A percentile compares a stretch with the other conserved stretches of the same genome.
phyloP scores from a whole-genome alignment of 2,797 vertebrate species.

The Myotis daubentonii region DNA sequence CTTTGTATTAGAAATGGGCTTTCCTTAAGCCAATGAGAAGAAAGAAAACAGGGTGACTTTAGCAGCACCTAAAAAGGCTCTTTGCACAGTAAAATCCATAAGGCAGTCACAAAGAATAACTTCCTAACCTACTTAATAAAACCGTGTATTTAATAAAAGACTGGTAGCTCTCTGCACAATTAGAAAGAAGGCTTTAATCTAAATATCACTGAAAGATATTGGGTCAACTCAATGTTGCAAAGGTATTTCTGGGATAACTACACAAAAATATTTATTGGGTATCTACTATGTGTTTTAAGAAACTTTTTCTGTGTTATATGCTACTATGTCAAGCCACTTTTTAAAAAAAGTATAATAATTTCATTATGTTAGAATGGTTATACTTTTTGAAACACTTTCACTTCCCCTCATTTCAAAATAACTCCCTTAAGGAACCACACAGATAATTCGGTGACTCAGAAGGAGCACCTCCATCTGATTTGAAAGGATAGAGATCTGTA shows the following conservation, averaged over 20 bases:
- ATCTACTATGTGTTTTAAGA: background rate
- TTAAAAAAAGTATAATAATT: background rate
- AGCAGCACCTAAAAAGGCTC: background rate
- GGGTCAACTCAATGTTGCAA: background rate
- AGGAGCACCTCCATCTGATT: background rate
- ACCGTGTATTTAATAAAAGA: background rate
- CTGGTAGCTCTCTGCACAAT: background rate
- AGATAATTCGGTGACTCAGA: background rate
- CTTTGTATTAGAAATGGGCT: background rate
- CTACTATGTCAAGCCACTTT: background rate
- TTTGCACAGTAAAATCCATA: background rate
- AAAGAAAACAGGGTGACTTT: background rate
- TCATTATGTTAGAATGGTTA: background rate
- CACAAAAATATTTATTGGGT: background rate
- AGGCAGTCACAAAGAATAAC: background rate
- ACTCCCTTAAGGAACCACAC: background rate
- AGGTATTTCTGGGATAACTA: background rate
- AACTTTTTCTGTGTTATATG: background rate
- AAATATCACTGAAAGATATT: background rate
- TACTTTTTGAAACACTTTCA: background rate
- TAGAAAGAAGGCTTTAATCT: background rate
- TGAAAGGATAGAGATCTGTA: background rate
- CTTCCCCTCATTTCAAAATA: constrained; percentile 16
- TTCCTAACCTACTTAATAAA: background rate
- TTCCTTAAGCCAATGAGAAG: background rate